These are phyloP conservation scores for Sebastes iracundus DNA, from an alignment of 2,797 vertebrate genomes.

Conservation along the genomic window DNA sequence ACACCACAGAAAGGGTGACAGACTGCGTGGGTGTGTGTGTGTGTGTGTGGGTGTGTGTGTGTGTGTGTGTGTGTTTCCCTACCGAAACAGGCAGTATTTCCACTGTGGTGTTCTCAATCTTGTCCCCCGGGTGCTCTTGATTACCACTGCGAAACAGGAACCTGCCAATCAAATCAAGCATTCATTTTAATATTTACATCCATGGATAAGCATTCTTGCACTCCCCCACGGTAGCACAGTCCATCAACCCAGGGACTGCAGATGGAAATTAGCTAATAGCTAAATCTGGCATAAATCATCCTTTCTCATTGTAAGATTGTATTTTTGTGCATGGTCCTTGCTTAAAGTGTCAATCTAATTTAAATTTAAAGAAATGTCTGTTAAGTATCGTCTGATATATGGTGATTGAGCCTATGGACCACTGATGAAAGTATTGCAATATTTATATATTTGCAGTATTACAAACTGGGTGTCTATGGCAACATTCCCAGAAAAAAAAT, in stretches of 20 bases:
- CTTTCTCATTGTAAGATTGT: background rate
- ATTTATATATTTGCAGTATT: background rate
- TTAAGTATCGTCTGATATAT: too few relatives aligned
- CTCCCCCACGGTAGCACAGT: background rate
- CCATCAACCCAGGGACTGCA: background rate
- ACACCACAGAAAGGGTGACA: slow-evolving; percentile 23
- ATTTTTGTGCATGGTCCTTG: background rate
- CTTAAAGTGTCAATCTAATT: background rate
- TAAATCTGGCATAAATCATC: background rate
- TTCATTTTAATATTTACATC: slow-evolving; percentile 25
- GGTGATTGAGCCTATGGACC: background rate
- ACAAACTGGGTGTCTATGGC: background rate
- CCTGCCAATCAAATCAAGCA: slow-evolving; percentile 78
- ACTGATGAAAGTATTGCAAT: background rate
- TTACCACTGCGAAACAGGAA: slow-evolving; percentile 98
- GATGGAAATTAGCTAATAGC: background rate
- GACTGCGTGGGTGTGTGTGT: background rate
- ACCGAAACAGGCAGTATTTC: slow-evolving; percentile 95
- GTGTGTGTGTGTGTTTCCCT: slow-evolving; percentile 33
- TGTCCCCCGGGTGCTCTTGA: slow-evolving; percentile 96
- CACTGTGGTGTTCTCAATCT: slow-evolving; percentile 94
- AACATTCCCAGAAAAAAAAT: background rate
- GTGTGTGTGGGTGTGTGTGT: background rate
- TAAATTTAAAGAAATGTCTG: too few relatives aligned
- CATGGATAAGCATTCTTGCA: background rate